Evolutionary conservation across 2,113 vertebrate genomes (phyloP).

Genomic region (Chitala chitala): DNA sequence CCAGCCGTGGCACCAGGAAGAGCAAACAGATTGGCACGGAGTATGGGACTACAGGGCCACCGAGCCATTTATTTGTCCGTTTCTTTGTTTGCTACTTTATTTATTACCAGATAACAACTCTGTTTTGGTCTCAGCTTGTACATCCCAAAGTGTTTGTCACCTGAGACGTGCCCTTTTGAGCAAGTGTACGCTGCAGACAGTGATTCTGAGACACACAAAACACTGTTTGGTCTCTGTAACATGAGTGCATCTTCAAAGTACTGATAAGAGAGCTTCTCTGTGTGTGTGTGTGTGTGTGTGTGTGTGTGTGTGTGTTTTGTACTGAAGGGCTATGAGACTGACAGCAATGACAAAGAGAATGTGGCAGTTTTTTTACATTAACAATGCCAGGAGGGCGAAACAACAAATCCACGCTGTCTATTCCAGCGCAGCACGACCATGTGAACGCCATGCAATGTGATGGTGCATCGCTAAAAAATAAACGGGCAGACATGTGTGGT

Average conservation of each 20-base stretch:
- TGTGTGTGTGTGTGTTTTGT: too few species aligned
- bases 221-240: conserved; percentile 6
- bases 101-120: neutral
- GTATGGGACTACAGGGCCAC: neutral
- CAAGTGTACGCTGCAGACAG: neutral
- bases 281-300: too few species aligned
- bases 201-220: neutral
- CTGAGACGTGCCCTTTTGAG: neutral
- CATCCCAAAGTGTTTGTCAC: neutral
- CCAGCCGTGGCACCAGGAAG: neutral
- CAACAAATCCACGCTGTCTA: neutral
- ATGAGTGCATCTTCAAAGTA: neutral
- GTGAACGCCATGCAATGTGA: too few species aligned
- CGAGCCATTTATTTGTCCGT: too few species aligned
- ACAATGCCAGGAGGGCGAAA: neutral
- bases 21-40: neutral
- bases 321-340: neutral
- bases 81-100: neutral
- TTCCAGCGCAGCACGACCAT: neutral
- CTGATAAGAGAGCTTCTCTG: neutral
- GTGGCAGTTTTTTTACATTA: neutral
- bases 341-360: neutral
- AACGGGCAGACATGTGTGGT: too few species aligned
- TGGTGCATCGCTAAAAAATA: too few species aligned
- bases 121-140: too few species aligned